Evolutionary conservation across 2,888 invertebrate species (phyloP).

Genomic region (Amiota communis): DNA sequence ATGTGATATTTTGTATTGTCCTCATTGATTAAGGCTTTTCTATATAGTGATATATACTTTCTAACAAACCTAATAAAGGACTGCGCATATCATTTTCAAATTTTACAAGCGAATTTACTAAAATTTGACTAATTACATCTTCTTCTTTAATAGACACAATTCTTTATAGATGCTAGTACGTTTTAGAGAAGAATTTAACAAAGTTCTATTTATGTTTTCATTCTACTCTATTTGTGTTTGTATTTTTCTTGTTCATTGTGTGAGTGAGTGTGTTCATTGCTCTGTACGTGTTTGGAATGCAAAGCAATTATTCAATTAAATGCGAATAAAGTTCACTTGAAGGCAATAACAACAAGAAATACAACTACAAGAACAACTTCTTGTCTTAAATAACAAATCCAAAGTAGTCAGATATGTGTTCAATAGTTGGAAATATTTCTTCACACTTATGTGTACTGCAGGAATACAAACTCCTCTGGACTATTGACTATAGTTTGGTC

Average conservation of each 20-base stretch:
- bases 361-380: background rate
- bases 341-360: constrained; percentile 19
- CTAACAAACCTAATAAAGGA: no score
- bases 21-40: no score
- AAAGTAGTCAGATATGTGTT: background rate
- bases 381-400: background rate
- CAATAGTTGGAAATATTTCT: background rate
- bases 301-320: constrained; percentile 73
- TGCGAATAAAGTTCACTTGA: constrained; percentile 68
- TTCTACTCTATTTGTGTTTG: constrained; percentile 18
- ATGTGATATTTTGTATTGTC: no score
- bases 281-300: constrained; percentile 66
- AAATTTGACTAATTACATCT: no score
- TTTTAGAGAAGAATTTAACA: background rate
- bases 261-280: constrained; percentile 9
- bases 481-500: constrained; percentile 11
- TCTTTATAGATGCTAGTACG: background rate
- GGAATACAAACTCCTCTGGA: background rate
- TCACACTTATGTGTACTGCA: constrained; percentile 18
- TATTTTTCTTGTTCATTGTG: constrained; percentile 37
- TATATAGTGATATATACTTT: no score
- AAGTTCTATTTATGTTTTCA: background rate
- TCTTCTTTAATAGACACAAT: no score
- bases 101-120: no score
- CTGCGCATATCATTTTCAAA: no score